Evolutionary conservation across 1,140 invertebrate species (phyloP).

Genomic region (Schmidtea mediterranea): DNA sequence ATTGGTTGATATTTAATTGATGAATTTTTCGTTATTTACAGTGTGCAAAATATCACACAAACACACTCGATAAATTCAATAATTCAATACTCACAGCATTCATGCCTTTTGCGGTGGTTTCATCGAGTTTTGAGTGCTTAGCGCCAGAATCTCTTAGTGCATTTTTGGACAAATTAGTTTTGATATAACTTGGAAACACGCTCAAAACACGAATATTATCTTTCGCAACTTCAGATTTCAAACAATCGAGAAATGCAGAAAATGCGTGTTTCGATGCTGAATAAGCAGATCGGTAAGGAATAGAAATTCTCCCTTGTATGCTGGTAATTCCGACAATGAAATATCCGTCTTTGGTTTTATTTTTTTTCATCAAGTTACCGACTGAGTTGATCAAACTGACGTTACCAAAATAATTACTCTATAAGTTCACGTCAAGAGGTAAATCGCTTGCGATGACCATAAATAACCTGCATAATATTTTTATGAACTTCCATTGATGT

Average conservation of each 20-base stretch:
- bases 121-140: neutral
- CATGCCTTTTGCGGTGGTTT: neutral
- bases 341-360: neutral
- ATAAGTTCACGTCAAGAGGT: no score
- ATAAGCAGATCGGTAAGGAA: neutral
- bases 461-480: neutral
- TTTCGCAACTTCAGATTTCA: neutral
- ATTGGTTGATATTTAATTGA: no score
- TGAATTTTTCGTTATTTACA: no score
- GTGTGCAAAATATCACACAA: no score
- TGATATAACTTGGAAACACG: neutral
- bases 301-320: neutral
- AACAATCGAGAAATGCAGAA: neutral
- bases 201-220: neutral
- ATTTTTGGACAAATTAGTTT: neutral
- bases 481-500: neutral
- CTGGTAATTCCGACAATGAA: neutral
- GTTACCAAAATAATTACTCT: slow-evolving; percentile 1
- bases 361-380: neutral
- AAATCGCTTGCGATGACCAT: no score
- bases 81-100: neutral
- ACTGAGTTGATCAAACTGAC: neutral
- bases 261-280: neutral
- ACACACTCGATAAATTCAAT: no score
- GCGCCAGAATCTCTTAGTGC: neutral